phyloP scores from a whole-genome alignment of 2,113 vertebrate genomes.

The Paramormyrops kingsleyae region DNA sequence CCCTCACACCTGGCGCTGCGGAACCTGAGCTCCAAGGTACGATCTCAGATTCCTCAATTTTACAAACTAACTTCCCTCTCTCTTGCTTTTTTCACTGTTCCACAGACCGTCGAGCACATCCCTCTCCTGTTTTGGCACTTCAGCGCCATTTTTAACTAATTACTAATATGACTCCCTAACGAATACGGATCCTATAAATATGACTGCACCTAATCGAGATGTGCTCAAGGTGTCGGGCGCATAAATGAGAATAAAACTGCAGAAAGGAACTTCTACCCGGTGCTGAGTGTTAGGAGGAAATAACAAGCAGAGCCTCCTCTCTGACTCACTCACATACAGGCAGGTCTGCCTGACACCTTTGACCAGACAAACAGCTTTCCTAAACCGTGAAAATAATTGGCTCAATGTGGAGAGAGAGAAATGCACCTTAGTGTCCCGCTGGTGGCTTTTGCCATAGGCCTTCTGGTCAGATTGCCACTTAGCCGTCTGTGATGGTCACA shows the following conservation, averaged over 20 bases:
- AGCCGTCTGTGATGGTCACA: neutral
- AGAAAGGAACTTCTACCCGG: neutral
- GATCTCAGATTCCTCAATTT: neutral
- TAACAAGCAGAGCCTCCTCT: neutral
- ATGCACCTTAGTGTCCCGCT: neutral
- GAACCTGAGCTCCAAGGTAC: neutral
- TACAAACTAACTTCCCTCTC: neutral
- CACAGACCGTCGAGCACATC: neutral
- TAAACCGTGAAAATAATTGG: slow-evolving; percentile 2
- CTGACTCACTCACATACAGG: neutral
- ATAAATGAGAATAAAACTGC: neutral
- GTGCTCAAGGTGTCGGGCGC: neutral
- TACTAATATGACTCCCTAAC: neutral
- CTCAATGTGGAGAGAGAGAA: neutral
- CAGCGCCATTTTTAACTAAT: neutral
- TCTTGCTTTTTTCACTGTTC: neutral
- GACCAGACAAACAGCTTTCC: neutral
- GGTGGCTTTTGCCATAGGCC: neutral
- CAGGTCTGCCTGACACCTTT: neutral
- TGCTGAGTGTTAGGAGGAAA: neutral
- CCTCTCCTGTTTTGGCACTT: neutral
- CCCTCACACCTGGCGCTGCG: neutral
- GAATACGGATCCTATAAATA: neutral
- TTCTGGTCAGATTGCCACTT: neutral
- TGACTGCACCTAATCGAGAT: neutral